Evolutionary conservation across 1,140 invertebrate species (phyloP).

Genomic region (Chironomus striatipennis): DNA sequence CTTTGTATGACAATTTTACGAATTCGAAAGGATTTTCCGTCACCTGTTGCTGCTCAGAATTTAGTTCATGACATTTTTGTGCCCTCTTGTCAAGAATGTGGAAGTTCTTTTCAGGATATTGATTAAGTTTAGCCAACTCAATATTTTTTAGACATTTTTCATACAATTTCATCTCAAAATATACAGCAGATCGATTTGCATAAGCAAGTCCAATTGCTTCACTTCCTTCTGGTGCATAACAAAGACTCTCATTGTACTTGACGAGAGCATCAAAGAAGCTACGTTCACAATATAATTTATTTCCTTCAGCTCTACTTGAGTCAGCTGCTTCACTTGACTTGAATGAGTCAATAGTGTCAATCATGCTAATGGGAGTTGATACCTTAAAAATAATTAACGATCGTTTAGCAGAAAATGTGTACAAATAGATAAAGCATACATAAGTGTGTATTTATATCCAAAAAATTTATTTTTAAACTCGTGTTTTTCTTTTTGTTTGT

Average conservation of each 20-base stretch:
- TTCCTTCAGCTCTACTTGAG: not conserved
- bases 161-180: conserved; percentile 19
- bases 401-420: not conserved
- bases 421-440: not conserved
- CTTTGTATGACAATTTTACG: not conserved
- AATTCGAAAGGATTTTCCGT: conserved; percentile 6
- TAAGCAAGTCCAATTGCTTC: conserved; percentile 17
- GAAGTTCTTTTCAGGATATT: conserved; percentile 17
- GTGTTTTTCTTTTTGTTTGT: not conserved
- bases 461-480: not conserved
- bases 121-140: not conserved
- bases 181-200: conserved; percentile 24
- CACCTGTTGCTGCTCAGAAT: not conserved
- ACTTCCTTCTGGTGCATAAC: not conserved
- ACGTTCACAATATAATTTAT: conserved; percentile 4
- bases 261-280: conserved; percentile 12
- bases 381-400: conserved; percentile 1
- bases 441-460: not conserved
- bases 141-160: conserved; percentile 22
- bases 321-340: conserved; percentile 2
- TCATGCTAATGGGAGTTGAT: not conserved
- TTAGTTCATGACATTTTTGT: not conserved
- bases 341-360: not conserved
- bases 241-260: conserved; percentile 24
- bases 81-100: not conserved